Base-by-base conservation (phyloP, 2,797 vertebrate genomes). In the Vipera ursinii region DNA sequence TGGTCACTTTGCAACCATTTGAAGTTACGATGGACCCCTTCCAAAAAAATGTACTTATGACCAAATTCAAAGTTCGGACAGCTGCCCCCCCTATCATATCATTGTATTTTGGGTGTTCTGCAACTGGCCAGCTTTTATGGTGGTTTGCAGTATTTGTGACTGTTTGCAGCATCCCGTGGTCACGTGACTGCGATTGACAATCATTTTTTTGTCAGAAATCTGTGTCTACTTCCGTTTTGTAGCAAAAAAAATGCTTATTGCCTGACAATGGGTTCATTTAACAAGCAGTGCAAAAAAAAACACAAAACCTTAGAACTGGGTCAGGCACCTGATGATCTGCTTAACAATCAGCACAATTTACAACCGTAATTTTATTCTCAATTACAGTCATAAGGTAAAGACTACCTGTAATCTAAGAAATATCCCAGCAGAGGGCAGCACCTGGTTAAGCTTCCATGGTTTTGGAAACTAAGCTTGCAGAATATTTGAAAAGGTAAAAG, bases 271-370 rank as follows among this genome's bases (percentile, higher is more conserved):
- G 28, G 10, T 65, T n/a, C 63, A 13, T 14, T 65, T 65, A n/a
- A 65, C 12, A n/a, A 65, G 61, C 28, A 5, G 12, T 1, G 28
- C 63, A 65, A 63, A 28, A 28, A 28, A 28, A 0, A 61, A 28
- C 28, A 59, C 0, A 3, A 1, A 9, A 13, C 9, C 61, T 28
- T 63, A 24, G 0, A 65, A 14, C 5, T 65, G 63, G 12, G 13
- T 65, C 63, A n/a, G 26, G 28, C 61, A 28, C 61, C 28, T 26
- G 61, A 63, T 0, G 1, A 13, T 28, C 61, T 0, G 61, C 28
- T 65, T n/a, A n/a, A 65, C 12, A 12, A 4, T 10, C n/a, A 65
- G 63, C 63, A n/a, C 12, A 2, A n/a, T 0, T 0, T n/a, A 6
- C 28, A n/a, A n/a, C 28, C 28, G 6, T 65, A n/a, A 65, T n/a